Evolutionary conservation across 2,888 invertebrate species (phyloP), one percentile per base, ranked within the genome.

Genomic region (Parasteatoda lunata): DNA sequence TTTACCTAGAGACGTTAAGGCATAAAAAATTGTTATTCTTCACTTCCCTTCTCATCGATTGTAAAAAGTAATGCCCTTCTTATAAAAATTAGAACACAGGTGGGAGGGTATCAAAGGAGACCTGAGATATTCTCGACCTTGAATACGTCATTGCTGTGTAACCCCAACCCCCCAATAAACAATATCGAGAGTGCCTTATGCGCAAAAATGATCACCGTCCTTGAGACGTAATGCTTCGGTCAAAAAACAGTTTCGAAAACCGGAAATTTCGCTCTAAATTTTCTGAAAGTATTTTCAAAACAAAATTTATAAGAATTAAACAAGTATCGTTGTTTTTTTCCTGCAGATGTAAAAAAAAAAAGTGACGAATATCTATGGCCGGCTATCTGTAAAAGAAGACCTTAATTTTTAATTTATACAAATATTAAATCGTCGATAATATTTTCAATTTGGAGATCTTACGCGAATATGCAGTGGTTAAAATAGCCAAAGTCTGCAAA

Each of bases 31-130:
- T 59, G 59, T 59, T 59, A 59, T 59, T 30, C n/a, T 59, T 59
- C 59, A 59, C 4, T 59, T 59, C n/a, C 11, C n/a, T 59, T 59
- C 9, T 59, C 30, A 30, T 30, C 30, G 30, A 30, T 30, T 30
- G 30, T 30, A 30, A 30, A 30, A 30, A 30, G 30, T 30, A 30
- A 30, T 30, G 30, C 30, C 30, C 30, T 30, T 30, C 75, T 64
- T 47, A 59, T 49, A 64, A 66, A 84, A 79, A 85, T n/a, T 75
- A 54, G 80, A 73, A 72, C 73, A 66, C 76, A 80, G 85, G 85
- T 85, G 80, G 76, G 84, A 85, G 85, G 70, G 54, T 72, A 54
- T 77, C 77, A 77, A 84, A 66, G 65, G 77, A 70, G 30, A 52
- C 59, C 15, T 59, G 59, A 49, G 49, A 48, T 49, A 11, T 47